Evolutionary conservation across 2,797 vertebrate species (phyloP), one percentile per base, ranked within the genome.

Genomic region (Xenentodon cancila): DNA sequence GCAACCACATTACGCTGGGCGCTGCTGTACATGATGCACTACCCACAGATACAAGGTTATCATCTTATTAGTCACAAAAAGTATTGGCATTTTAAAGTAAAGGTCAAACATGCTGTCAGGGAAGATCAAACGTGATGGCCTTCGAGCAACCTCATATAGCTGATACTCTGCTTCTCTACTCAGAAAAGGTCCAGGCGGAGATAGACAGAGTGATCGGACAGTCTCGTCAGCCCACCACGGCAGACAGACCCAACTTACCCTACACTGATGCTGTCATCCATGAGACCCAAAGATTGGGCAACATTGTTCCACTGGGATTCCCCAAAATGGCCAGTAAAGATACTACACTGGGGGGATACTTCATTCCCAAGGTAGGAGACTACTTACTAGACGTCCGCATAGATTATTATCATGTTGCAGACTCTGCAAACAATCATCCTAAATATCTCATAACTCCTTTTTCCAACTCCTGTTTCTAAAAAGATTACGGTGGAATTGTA

Each of bases 221-320:
- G 51, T 86, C 75, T 0, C 91, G 84, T 50, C 91, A 71, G 12
- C 93, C 94, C 0, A 76, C 71, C 13, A 27, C 91, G 64, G 81
- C 86, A 0, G 90, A 94, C 67, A 92, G 91, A 65, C 76, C 85
- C 22, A 89, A 73, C 62, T 74, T 97, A 89, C 95, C 93, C 22
- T 97, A 94, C 74, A 94, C 93, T 55, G 91, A 96, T 0, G 95
- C 95, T 0, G 93, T 95, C 61, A 71, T 96, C 81, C 95, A 97
- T 0, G 96, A 98, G 63, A 84, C 76, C 8, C 95, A 95, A 59
- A 94, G 96, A 64, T 88, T 91, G 50, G 71, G 82, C 37, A 94
- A 95, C 18, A 89, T 96, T 12, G 0, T 93, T 5, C 95, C 96
- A 0, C 3, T 94, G 9, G 93, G 82, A 0, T 84, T 84, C 3